Conservation (phyloP, 2,113 vertebrate species). For the Eleginops maclovinus region DNA sequence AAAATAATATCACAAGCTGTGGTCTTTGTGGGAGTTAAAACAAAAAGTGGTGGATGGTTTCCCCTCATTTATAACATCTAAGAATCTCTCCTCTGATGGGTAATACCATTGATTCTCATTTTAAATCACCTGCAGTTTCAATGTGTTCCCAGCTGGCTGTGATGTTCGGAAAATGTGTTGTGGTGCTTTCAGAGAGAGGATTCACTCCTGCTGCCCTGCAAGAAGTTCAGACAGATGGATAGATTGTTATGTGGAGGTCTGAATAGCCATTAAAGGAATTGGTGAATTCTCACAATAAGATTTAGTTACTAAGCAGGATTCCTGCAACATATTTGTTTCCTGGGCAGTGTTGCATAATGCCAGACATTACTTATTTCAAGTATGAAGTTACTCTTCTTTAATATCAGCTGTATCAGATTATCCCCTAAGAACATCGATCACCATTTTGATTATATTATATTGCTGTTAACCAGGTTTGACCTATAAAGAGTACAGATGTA, state of each 20-base stretch:
- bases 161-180: conserved; percentile 4
- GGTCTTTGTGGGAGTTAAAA: conserved; percentile 26
- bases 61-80: conserved; percentile 23
- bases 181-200: conserved; percentile 16
- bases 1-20: conserved; percentile 29
- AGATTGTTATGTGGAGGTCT: not conserved
- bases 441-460: not conserved
- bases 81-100: conserved; percentile 14
- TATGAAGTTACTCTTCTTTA: not conserved
- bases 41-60: conserved; percentile 28
- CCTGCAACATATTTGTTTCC: conserved; percentile 3
- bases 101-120: conserved; percentile 35
- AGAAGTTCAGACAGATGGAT: conserved; percentile 8
- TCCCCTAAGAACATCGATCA: not conserved
- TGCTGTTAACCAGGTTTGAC: not conserved
- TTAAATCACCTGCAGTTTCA: conserved; percentile 32
- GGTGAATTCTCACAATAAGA: not conserved
- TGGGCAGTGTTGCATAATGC: not conserved
- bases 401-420: not conserved
- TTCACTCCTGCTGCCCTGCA: not conserved
- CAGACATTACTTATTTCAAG: not conserved
- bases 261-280: too few relatives aligned
- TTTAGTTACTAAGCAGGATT: not conserved
- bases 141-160: conserved; percentile 9
- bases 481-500: not conserved